Evolutionary conservation across 2,797 vertebrate genomes (phyloP).

Genomic region (Geotrypetes seraphini): DNA sequence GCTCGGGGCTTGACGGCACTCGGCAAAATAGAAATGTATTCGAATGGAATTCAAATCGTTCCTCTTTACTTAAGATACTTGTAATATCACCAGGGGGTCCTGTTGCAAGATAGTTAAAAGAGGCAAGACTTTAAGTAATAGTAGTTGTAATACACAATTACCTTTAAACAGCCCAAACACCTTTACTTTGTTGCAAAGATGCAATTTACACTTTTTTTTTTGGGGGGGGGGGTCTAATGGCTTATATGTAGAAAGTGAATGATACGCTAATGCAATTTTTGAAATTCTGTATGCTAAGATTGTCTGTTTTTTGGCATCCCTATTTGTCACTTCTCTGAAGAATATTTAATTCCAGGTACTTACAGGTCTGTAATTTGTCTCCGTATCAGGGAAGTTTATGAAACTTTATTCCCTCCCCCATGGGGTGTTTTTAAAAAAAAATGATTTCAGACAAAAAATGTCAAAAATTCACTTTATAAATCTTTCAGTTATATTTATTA

Average conservation of each 20-base stretch:
- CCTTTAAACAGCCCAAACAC: conserved; percentile 91
- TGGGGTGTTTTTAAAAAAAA: conserved; percentile 43
- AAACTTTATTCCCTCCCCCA: conserved; percentile 39
- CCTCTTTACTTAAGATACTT: conserved; percentile 83
- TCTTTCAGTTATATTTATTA: conserved; percentile 57
- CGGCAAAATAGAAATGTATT: conserved; percentile 88
- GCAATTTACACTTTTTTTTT: conserved; percentile 67
- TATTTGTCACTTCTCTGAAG: conserved; percentile 61
- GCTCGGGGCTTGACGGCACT: conserved; percentile 65
- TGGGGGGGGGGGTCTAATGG: too few relatives aligned
- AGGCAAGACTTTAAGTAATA: conserved; percentile 95
- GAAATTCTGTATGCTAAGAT: conserved; percentile 69
- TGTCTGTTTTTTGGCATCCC: conserved; percentile 51
- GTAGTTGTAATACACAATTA: conserved; percentile 91
- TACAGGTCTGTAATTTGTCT: conserved; percentile 55
- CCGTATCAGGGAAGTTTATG: conserved; percentile 59
- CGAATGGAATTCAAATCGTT: conserved; percentile 91
- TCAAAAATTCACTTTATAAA: conserved; percentile 55
- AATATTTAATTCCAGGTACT: conserved; percentile 56
- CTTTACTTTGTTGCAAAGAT: conserved; percentile 75
- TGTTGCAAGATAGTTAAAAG: conserved; percentile 91
- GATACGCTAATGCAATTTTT: conserved; percentile 71
- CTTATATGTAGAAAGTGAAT: conserved; percentile 65
- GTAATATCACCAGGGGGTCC: conserved; percentile 87
- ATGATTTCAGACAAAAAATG: conserved; percentile 49